phyloP scores from a whole-genome alignment of 2,797 vertebrate species.

The Pristis pectinata region DNA sequence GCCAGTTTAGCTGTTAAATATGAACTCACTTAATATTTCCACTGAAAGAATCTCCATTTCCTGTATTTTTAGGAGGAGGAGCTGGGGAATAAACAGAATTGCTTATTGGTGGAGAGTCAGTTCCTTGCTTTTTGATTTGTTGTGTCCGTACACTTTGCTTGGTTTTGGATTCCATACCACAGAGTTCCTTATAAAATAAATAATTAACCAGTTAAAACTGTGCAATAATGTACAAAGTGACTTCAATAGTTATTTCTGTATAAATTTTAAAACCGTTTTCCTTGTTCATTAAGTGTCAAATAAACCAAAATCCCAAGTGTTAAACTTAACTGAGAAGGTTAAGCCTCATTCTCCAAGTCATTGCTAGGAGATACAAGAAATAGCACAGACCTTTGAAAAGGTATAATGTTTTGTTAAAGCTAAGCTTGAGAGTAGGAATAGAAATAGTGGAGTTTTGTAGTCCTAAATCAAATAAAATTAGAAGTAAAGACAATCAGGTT shows the following conservation, averaged over 20 bases:
- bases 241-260: not conserved
- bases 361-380: not conserved
- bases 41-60: slow-evolving; percentile 59
- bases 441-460: not conserved
- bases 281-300: not conserved
- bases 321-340: slow-evolving; percentile 38
- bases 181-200: slow-evolving; percentile 65
- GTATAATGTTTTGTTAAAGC: not conserved
- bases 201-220: not conserved
- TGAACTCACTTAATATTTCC: slow-evolving; percentile 58
- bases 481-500: not conserved
- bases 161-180: slow-evolving; percentile 65
- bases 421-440: not conserved
- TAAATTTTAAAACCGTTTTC: not conserved
- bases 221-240: no score
- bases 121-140: slow-evolving; percentile 56
- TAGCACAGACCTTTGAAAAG: not conserved
- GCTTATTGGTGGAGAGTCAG: slow-evolving; percentile 56
- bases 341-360: not conserved
- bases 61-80: slow-evolving; percentile 52
- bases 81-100: slow-evolving; percentile 47
- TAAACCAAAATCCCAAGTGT: not conserved
- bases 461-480: not conserved
- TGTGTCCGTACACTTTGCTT: slow-evolving; percentile 53
- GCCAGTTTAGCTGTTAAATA: not conserved